phyloP scores from a whole-genome alignment of 2,888 invertebrate species.

The Ormia ochracea region DNA sequence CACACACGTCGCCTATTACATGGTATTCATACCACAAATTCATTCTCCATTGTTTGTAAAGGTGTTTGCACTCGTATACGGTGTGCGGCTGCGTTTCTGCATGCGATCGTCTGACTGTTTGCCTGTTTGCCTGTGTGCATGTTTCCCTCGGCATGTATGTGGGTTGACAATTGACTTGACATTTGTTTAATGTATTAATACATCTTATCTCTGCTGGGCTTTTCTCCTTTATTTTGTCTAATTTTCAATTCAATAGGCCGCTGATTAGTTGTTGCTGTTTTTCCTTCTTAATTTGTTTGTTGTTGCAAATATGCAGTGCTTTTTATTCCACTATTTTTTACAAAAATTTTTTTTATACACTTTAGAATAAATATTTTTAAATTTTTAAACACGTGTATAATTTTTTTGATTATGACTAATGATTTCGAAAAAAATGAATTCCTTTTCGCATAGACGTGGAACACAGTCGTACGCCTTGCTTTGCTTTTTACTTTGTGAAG shows the following conservation, averaged over 20 bases:
- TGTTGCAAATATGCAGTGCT: not conserved
- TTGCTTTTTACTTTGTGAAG: slow-evolving; percentile 12
- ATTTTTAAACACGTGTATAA: slow-evolving; percentile 59
- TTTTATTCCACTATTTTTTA: not conserved
- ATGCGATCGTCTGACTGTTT: not conserved
- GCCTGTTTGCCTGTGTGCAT: slow-evolving; percentile 6
- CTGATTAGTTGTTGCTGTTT: slow-evolving; percentile 54
- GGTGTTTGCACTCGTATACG: not conserved
- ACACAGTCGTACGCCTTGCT: not conserved
- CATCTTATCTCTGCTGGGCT: slow-evolving; percentile 56
- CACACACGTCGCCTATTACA: slow-evolving; percentile 45
- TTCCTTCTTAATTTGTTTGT: slow-evolving; percentile 1
- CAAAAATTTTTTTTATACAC: not conserved
- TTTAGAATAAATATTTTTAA: slow-evolving; percentile 45
- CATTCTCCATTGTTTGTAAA: not conserved
- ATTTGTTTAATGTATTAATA: slow-evolving; percentile 62
- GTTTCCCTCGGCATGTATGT: too few relatives aligned
- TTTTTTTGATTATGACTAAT: slow-evolving; percentile 59
- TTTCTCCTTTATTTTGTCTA: slow-evolving; percentile 30
- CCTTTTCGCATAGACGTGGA: slow-evolving; percentile 43
- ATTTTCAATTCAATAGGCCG: slow-evolving; percentile 59
- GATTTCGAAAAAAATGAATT: slow-evolving; percentile 48
- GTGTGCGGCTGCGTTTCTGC: not conserved
- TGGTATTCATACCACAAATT: not conserved
- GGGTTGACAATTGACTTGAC: slow-evolving; percentile 65